Base-by-base conservation (phyloP, 2,797 vertebrate species). In the Rhinoraja longicauda region DNA sequence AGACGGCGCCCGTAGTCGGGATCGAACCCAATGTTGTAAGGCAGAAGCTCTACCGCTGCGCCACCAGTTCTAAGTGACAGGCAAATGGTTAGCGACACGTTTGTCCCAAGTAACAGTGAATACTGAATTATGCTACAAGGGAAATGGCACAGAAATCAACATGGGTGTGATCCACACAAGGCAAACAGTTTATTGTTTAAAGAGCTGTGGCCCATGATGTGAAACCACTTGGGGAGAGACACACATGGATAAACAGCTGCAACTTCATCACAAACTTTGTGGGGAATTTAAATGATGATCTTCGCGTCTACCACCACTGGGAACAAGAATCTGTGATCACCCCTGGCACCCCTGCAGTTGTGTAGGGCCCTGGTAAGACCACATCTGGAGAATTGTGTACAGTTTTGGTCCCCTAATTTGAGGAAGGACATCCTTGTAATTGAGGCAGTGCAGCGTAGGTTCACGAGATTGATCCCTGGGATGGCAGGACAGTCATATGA, bases 161-260 rank as follows among this genome's bases (percentile, higher is more conserved):
- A 86, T 88, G 84, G 62, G 84, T 67, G 84, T 67, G 59, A n/a
- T n/a, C 4, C 59, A 36, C 62, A 24, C 7, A 67, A 21, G 59
- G 12, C 53, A 86, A 86, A 19, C 59, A n/a, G n/a, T 84, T n/a
- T 84, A 17, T 59, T 84, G 26, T n/a, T 84, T 81, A 81, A 84
- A 1, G 19, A 84, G 15, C 53, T n/a, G 6, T 88, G 13, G 1
- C 57, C 10, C 29, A 8, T 36, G 17, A 67, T 26, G 9, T 64
- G 59, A 67, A 36, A 64, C 17, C 32, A 67, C 53, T 26, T 84
- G n/a, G 12, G 57, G 26, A 59, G 59, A 6, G 81, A 84, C n/a
- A 29, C 57, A 21, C 45, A 82, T 24, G 24, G 10, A 82, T 57
- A 84, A 29, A 29, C 45, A 2, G 45, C 45, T 59, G 57, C 26